Percentiles rank a stretch among this genome's conserved stretches.
Conservation (phyloP, 2,797 vertebrate species). For the Tokudaia muenninki region DNA sequence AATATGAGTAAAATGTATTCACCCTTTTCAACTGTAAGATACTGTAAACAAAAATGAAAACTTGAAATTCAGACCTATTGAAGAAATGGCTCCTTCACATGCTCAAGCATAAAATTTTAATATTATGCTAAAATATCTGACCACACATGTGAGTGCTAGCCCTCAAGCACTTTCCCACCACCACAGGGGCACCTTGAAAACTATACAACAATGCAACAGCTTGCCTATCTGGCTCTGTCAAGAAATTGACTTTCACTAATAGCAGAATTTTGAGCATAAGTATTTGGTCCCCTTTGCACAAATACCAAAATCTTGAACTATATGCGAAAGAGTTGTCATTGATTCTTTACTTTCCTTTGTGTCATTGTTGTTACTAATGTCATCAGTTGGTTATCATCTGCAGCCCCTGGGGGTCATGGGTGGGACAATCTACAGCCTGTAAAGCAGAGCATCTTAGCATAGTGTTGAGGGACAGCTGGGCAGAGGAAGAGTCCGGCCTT, state of each 20-base stretch:
- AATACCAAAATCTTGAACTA: not conserved
- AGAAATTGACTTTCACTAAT: not conserved
- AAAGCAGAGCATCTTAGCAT: not conserved
- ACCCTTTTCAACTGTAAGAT: not conserved
- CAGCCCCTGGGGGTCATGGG: not conserved
- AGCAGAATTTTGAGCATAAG: not conserved
- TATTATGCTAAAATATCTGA: not conserved
- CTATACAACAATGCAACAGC: not conserved
- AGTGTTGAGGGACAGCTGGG: not conserved
- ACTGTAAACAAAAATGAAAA: not conserved
- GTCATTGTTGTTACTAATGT: not conserved
- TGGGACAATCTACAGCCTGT: not conserved
- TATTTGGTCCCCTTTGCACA: not conserved
- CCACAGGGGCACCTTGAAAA: not conserved
- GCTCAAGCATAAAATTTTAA: not conserved
- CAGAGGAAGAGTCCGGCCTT: not conserved
- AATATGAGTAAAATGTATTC: not conserved
- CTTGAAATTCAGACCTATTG: not conserved
- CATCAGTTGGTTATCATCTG: not conserved
- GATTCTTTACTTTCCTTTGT: not conserved
- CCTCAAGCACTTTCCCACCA: not conserved
- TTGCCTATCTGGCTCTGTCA: not conserved
- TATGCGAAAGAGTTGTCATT: not conserved
- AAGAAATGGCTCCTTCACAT: slow-evolving; percentile 4
- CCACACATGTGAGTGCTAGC: not conserved